Conservation (phyloP, 2,797 vertebrate species). For the Sylvia borin region DNA sequence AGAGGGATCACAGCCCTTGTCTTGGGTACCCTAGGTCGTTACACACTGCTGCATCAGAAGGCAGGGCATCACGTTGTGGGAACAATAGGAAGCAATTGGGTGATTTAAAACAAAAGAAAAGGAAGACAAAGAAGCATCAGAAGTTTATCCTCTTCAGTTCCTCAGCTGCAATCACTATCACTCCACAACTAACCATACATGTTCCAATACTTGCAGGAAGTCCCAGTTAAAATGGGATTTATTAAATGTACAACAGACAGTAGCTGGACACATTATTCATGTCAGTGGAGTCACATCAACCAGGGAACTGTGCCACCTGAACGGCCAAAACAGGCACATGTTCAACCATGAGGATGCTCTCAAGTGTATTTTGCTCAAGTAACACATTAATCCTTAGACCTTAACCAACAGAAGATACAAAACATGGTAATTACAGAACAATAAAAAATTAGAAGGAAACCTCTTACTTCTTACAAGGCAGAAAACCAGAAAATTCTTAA, state of each 20-base stretch:
- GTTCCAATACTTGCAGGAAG: background rate
- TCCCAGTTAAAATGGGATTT: background rate
- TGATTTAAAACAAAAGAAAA: background rate
- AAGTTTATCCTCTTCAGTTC: background rate
- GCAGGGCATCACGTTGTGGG: accelerated
- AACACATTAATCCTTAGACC: background rate
- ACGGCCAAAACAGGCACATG: background rate
- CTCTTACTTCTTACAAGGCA: background rate
- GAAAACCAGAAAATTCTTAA: background rate
- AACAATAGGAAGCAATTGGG: accelerated
- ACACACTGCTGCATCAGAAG: background rate
- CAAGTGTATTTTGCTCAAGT: background rate
- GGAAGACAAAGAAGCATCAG: background rate
- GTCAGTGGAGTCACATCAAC: background rate
- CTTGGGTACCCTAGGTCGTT: accelerated
- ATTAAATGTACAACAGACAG: background rate
- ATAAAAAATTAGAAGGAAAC: background rate
- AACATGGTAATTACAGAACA: background rate
- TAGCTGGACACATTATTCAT: background rate
- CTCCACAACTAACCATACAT: background rate
- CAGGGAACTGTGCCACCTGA: background rate
- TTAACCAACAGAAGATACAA: background rate
- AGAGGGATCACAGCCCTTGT: background rate
- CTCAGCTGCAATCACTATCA: background rate
- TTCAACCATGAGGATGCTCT: background rate